Conservation (phyloP, 2,888 invertebrate genomes). For the Drosophila neotestacea region DNA sequence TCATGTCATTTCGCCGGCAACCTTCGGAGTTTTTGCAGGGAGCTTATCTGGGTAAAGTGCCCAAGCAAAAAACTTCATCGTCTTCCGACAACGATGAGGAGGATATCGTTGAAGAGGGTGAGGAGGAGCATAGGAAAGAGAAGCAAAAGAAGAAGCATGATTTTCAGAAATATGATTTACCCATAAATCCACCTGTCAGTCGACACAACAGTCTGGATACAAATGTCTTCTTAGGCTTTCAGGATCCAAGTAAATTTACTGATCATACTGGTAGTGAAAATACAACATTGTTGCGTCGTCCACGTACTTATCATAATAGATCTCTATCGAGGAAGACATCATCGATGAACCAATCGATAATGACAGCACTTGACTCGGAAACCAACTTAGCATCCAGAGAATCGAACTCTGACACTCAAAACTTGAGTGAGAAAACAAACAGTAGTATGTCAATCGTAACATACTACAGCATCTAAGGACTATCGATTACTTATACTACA, state of each 20-base stretch:
- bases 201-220: slow-evolving; percentile 6
- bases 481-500: neutral
- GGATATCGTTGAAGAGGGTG: neutral
- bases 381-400: neutral
- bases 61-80: neutral
- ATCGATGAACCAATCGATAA: neutral
- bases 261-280: rapidly evolving
- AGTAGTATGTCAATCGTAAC: neutral
- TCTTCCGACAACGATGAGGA: neutral
- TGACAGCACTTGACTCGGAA: neutral
- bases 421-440: neutral
- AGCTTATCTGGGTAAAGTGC: slow-evolving; percentile 24
- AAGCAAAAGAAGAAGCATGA: neutral
- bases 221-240: slow-evolving; percentile 29
- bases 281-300: slow-evolving; percentile 1
- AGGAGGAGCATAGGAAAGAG: neutral
- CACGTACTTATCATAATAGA: neutral
- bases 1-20: slow-evolving; percentile 89
- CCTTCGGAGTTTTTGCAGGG: slow-evolving; percentile 18
- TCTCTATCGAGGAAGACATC: neutral
- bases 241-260: neutral
- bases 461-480: slow-evolving; percentile 15
- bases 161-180: neutral
- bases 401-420: neutral
- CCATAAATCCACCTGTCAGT: neutral